phyloP scores from a whole-genome alignment of 2,113 vertebrate genomes.

The Neopipo cinnamomea region DNA sequence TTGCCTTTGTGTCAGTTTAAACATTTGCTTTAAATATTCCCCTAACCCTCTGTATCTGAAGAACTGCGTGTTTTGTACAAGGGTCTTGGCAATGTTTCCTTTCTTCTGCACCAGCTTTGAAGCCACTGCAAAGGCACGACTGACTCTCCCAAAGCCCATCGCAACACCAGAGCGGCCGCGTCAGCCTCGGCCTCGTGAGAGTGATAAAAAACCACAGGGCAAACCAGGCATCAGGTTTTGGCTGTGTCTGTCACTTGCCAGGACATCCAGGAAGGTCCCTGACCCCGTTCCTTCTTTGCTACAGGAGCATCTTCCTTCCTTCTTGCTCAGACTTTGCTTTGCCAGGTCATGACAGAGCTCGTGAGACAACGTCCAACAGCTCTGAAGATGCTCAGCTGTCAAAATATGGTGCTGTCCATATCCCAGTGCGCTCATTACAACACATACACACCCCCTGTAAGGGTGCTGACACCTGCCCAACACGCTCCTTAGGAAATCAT shows the following conservation, averaged over 20 bases:
- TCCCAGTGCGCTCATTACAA: fast-evolving
- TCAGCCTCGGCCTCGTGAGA: fast-evolving
- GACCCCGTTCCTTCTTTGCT: not conserved
- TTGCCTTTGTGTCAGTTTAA: not conserved
- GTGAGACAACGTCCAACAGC: not conserved
- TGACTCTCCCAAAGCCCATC: not conserved
- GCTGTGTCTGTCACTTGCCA: not conserved
- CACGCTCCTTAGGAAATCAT: not conserved
- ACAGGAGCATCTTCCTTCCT: not conserved
- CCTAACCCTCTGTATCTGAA: not conserved
- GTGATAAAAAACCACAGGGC: not conserved
- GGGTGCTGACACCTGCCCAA: not conserved
- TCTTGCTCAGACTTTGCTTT: not conserved
- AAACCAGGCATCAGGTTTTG: not conserved
- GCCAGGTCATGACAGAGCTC: not conserved
- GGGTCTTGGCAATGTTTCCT: not conserved
- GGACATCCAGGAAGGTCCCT: not conserved
- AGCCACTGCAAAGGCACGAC: not conserved
- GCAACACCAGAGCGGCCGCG: fast-evolving
- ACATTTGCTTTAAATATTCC: conserved; percentile 11
- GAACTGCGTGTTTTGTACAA: not conserved
- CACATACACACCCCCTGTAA: not conserved
- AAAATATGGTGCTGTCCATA: fast-evolving
- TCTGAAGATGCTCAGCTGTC: not conserved
- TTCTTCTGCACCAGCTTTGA: conserved; percentile 5